Conservation (phyloP, 2,888 invertebrate genomes). For the Cynaeus angustus region DNA sequence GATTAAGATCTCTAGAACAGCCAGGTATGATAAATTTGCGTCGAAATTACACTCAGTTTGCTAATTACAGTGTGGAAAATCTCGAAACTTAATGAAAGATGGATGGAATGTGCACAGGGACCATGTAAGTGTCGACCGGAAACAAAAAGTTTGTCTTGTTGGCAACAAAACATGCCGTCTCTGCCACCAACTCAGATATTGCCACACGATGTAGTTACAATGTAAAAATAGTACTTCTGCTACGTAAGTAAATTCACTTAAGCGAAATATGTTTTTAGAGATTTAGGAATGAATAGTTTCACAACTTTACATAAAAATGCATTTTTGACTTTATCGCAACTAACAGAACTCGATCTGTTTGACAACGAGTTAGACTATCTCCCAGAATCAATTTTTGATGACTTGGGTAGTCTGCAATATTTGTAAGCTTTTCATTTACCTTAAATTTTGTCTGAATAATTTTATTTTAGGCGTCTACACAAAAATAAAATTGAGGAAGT, state of each 20-base stretch:
- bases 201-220: conserved; percentile 77
- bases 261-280: conserved; percentile 71
- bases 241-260: background rate
- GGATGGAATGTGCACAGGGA: conserved; percentile 78
- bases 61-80: conserved; percentile 77
- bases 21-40: conserved; percentile 72
- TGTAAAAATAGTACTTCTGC: conserved; percentile 72
- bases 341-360: conserved; percentile 82
- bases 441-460: background rate
- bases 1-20: conserved; percentile 81
- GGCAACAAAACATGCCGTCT: conserved; percentile 77
- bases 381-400: conserved; percentile 78
- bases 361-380: conserved; percentile 82
- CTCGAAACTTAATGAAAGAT: conserved; percentile 75
- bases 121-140: conserved; percentile 80
- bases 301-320: conserved; percentile 81
- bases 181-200: conserved; percentile 78
- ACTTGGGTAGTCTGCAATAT: conserved; percentile 77
- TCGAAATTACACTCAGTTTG: no score
- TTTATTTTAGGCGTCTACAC: conserved; percentile 76
- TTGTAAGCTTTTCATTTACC: conserved; percentile 74
- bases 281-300: conserved; percentile 81
- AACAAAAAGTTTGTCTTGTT: conserved; percentile 80
- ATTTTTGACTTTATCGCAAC: conserved; percentile 78
- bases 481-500: conserved; percentile 80